Evolutionary conservation across 2,888 invertebrate species (phyloP), one percentile per base, ranked within the genome.

Genomic region (Petrophora chlorosata): DNA sequence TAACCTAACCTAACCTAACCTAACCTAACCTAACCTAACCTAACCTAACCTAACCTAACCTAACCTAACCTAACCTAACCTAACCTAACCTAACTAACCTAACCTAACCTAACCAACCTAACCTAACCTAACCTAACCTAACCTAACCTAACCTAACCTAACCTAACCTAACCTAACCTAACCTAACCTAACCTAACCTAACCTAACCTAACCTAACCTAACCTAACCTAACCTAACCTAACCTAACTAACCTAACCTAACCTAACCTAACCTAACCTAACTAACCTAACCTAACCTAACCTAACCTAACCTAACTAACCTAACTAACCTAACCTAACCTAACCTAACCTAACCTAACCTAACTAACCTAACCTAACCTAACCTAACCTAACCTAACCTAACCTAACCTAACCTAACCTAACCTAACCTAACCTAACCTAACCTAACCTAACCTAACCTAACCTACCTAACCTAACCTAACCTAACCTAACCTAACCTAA

Each of bases 11-110:
- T 38, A 38, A 47, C 40, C 47, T 47, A 46, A 46, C 39, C 50
- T 40, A 38, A 42, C 48, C 56, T 53, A 53, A n/a, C 50, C 55
- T 55, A 53, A 59, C 56, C 55, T 53, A 51, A 50, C 53, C 51
- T 55, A 51, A 55, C 53, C 56, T 53, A 53, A 56, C 51, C 57
- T 51, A 51, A 57, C 51, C 57, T 51, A 51, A 56, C 50, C 53
- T 53, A 56, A 56, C 53, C 53, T 53, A 57, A 57, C 53, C 53
- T 51, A 55, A 55, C 51, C 51, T 48, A 47, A 56, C 44, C 51
- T 51, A 38, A 50, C 39, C 50, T 40, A 38, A 42, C 41, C 46
- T 42, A 42, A 46, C 40, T 41, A 42, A 48, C 41, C 48, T 42
- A 42, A 48, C 41, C 48, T 41, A 38, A 45, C 36, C 49, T 33